Conservation (phyloP, 2,888 invertebrate species). For the Diadegma fenestrale region DNA sequence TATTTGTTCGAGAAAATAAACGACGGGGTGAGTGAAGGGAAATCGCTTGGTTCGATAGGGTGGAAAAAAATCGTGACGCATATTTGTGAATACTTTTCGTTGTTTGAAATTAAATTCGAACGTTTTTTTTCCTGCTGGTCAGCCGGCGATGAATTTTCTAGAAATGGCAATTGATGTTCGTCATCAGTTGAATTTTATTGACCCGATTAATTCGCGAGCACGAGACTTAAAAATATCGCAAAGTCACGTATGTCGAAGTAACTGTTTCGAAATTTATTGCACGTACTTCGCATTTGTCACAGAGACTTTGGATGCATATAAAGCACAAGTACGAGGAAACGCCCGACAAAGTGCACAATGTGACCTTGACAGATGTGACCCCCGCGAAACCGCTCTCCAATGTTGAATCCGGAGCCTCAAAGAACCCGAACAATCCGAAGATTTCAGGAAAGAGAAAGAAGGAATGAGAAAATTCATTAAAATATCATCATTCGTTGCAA, state of each 20-base stretch:
- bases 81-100: neutral
- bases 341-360: slow-evolving; percentile 42
- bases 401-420: slow-evolving; percentile 1
- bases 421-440: slow-evolving; percentile 12
- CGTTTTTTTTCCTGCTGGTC: neutral
- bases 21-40: slow-evolving; percentile 79
- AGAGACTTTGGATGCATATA: slow-evolving; percentile 78
- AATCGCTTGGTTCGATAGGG: neutral
- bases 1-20: slow-evolving; percentile 83
- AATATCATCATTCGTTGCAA: too few species aligned
- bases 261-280: slow-evolving; percentile 33
- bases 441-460: neutral
- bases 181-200: slow-evolving; percentile 39
- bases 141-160: neutral
- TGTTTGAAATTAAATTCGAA: neutral
- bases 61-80: neutral
- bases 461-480: too few species aligned
- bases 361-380: slow-evolving; percentile 20
- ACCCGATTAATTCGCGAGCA: neutral
- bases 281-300: slow-evolving; percentile 45
- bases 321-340: slow-evolving; percentile 74
- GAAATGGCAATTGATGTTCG: neutral
- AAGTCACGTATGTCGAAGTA: neutral
- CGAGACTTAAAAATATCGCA: neutral
- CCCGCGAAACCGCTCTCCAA: slow-evolving; percentile 9